Percentiles rank a stretch among this genome's conserved stretches.
phyloP scores from a whole-genome alignment of 2,113 vertebrate genomes.

The Ailuropoda melanoleuca region DNA sequence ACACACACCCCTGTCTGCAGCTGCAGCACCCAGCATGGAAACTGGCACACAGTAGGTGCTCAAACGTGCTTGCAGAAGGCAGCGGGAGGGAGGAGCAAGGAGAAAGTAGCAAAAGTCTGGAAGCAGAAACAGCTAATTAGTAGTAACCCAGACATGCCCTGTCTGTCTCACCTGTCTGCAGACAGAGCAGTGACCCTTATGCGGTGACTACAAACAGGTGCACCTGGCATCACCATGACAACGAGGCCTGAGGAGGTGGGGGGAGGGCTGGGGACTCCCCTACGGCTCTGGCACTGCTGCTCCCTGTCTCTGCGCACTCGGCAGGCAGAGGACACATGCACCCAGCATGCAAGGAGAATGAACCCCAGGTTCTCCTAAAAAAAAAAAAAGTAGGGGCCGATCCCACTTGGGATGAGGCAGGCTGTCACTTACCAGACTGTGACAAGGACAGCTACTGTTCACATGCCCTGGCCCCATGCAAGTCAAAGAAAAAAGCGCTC shows the following conservation, averaged over 20 bases:
- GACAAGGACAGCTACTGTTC: not conserved
- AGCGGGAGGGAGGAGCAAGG: not conserved
- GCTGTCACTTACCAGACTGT: not conserved
- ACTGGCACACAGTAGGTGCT: not conserved
- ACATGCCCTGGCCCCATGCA: not conserved
- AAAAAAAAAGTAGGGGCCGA: not conserved
- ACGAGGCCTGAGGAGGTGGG: not conserved
- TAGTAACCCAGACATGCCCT: not conserved
- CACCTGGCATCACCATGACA: not conserved
- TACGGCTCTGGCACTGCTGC: not conserved
- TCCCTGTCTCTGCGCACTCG: not conserved
- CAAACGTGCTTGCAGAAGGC: not conserved
- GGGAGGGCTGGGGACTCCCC: not conserved
- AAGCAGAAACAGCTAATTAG: not conserved
- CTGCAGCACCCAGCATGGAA: not conserved
- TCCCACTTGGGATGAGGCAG: not conserved
- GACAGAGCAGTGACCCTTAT: not conserved
- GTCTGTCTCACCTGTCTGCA: not conserved
- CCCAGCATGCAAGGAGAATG: not conserved
- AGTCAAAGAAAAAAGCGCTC: constrained; percentile 3
- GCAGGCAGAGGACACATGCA: not conserved
- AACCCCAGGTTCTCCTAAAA: not conserved
- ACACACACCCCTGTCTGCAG: not conserved
- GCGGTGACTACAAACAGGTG: not conserved
- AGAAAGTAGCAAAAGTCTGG: not conserved